phyloP scores from a whole-genome alignment of 2,797 vertebrate species.

The Halcyon badia region DNA sequence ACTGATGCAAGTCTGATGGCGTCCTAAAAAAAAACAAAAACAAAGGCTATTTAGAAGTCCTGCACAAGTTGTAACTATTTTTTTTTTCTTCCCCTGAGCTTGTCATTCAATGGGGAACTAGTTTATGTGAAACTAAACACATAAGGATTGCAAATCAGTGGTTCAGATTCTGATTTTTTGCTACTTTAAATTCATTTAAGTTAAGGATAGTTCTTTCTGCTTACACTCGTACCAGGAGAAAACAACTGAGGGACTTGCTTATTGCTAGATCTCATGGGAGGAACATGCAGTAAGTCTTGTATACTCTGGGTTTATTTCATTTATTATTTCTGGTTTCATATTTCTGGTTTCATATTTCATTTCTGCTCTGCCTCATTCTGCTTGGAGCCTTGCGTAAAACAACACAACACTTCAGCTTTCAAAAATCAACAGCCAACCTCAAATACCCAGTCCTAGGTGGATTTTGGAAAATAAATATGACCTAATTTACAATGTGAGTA shows the following conservation, averaged over 20 bases:
- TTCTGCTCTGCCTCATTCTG: background rate
- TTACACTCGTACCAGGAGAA: background rate
- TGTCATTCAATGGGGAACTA: background rate
- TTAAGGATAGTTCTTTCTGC: background rate
- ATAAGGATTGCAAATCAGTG: background rate
- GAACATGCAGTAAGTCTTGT: background rate
- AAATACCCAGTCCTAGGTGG: background rate
- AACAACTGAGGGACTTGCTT: background rate
- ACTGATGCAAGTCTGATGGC: background rate
- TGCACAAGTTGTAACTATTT: background rate
- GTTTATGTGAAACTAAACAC: background rate
- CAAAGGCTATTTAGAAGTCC: background rate
- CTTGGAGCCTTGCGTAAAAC: background rate
- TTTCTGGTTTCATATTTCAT: too few species aligned
- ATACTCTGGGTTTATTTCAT: background rate
- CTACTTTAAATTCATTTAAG: background rate
- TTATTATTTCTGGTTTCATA: too few species aligned
- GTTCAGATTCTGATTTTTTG: background rate
- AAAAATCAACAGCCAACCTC: background rate
- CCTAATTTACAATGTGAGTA: background rate
- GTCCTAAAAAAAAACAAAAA: background rate
- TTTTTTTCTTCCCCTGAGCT: background rate
- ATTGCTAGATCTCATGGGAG: background rate
- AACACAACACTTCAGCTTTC: background rate
- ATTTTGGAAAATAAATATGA: slow-evolving; percentile 1